Evolutionary conservation across 2,888 invertebrate species (phyloP), one percentile per base, ranked within the genome.

Genomic region (Spodoptera exigua): DNA sequence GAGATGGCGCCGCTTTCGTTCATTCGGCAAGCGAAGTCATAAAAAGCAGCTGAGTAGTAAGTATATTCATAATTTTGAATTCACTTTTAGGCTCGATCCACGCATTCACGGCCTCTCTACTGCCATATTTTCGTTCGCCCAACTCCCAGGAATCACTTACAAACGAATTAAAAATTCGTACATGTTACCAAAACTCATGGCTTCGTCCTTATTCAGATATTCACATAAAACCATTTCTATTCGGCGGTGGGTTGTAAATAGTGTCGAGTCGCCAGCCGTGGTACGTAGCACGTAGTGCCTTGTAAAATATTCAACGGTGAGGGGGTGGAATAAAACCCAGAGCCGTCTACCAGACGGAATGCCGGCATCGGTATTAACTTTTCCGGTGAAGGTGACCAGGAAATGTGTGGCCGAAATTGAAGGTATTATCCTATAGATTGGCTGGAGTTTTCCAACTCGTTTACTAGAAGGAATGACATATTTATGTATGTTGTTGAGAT

Each of bases 241-340:
- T 67, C 67, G 74, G 68, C 66, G 53, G 63, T 44, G 47, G 65
- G 77, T 69, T 62, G 79, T 79, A 77, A 77, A 77, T 74, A 78
- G 67, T 74, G 74, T 64, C 44, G 44, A 67, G 68, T 78, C 79
- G 67, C 76, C 73, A 73, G 74, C 61, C 77, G 61, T 40, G 43
- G 64, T 57, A 67, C 62, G 62, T 63, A 57, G 60, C 79, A 81
- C 82, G 86, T 82, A 79, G 74, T 60, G 65, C 68, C 69, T 65
- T 70, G 79, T 87, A 71, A 87, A 87, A 87, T 87, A 87, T 87
- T 87, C 86, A 87, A 55, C 63, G 65, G 58, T 69, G 63, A 66
- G 61, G 72, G 74, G 72, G 78, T 78, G 81, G 80, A 82, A 85
- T 85, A 87, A 85, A 85, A 82, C 78, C 79, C 59, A 55, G 53